These are phyloP conservation scores for Saimiri boliviensis DNA, from an alignment of 2,113 vertebrate species.

Conservation along the genomic window DNA sequence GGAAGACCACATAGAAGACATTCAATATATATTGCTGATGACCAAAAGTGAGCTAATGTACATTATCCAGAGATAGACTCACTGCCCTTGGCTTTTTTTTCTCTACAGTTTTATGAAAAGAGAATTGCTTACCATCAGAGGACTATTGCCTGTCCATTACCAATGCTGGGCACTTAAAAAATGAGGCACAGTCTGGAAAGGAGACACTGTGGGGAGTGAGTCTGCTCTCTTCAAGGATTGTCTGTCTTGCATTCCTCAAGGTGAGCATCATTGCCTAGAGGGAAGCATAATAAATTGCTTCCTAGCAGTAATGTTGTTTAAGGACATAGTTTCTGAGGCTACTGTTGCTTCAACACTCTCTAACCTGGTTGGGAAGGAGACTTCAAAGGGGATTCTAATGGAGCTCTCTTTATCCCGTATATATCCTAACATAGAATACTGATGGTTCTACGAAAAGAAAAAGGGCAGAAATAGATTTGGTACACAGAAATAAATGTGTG, in stretches of 20 bases:
- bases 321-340: conserved; percentile 5
- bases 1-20: background rate
- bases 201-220: background rate
- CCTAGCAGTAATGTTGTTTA: background rate
- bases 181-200: conserved; percentile 13
- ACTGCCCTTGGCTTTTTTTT: background rate
- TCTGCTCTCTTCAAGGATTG: background rate
- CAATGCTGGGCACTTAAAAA: conserved; percentile 22
- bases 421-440: background rate
- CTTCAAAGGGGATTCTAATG: conserved; percentile 2
- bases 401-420: background rate
- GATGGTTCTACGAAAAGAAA: background rate
- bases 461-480: background rate
- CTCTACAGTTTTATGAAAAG: conserved; percentile 11
- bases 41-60: conserved; percentile 3
- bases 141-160: background rate
- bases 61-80: background rate
- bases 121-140: background rate
- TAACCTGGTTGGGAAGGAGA: background rate
- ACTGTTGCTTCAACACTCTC: background rate
- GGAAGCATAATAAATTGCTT: conserved; percentile 29
- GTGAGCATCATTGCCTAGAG: conserved; percentile 17
- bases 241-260: conserved; percentile 38
- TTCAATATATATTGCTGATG: background rate
- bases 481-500: background rate